A percentile compares a stretch with the other conserved stretches of the same genome.
These are phyloP conservation scores for Lepidurus arcticus DNA, from an alignment of 1,140 invertebrate genomes.

Conservation along the genomic window DNA sequence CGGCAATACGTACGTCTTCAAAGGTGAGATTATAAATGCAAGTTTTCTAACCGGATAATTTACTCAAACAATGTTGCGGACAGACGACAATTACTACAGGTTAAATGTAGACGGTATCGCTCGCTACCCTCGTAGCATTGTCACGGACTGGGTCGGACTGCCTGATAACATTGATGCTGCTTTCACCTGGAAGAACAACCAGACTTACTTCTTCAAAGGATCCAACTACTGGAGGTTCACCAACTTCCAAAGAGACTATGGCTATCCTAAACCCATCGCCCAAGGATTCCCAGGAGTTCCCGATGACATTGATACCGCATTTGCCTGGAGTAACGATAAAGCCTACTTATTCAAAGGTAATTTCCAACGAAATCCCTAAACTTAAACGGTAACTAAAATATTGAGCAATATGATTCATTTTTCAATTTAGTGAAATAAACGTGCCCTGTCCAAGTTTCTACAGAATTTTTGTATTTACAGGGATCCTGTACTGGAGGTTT, in stretches of 20 bases:
- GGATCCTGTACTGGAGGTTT: slow-evolving; percentile 86
- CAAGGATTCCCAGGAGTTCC: slow-evolving; percentile 88
- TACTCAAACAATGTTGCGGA: neutral
- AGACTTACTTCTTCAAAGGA: slow-evolving; percentile 81
- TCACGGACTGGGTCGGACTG: slow-evolving; percentile 70
- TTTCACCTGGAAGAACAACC: slow-evolving; percentile 84
- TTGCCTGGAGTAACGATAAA: slow-evolving; percentile 94
- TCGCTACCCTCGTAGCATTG: slow-evolving; percentile 72
- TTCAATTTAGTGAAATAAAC: slow-evolving; percentile 17
- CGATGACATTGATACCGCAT: slow-evolving; percentile 80
- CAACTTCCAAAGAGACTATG: slow-evolving; percentile 71
- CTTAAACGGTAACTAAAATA: neutral
- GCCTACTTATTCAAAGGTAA: slow-evolving; percentile 89
- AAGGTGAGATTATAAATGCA: slow-evolving; percentile 52
- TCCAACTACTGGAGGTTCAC: slow-evolving; percentile 83
- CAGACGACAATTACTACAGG: slow-evolving; percentile 68
- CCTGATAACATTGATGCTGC: slow-evolving; percentile 82
- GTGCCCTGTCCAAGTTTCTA: no score
- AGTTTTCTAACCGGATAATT: neutral
- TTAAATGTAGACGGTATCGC: slow-evolving; percentile 62
- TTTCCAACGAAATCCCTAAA: slow-evolving; percentile 24
- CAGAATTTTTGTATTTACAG: slow-evolving; percentile 40
- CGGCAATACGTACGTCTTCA: slow-evolving; percentile 77
- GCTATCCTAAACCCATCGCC: slow-evolving; percentile 84
- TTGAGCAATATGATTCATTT: neutral